These are phyloP conservation scores for Macroteleia sp. DNA, from an alignment of 2,888 invertebrate genomes.

Conservation along the genomic window DNA sequence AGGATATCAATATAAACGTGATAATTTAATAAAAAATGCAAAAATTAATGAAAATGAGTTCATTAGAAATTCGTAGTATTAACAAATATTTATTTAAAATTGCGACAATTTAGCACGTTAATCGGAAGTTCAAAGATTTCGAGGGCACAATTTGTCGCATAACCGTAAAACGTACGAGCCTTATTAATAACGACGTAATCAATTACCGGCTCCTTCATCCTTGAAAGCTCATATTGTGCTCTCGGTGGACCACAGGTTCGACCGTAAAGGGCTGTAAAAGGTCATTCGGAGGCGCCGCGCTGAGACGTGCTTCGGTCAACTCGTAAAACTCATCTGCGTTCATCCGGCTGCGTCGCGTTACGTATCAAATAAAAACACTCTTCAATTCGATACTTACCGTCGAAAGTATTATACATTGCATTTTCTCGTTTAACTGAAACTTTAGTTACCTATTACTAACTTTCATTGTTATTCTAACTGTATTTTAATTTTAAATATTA, in stretches of 20 bases:
- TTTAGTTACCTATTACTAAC: no score
- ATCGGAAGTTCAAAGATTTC: no score
- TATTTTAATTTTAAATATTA: no score
- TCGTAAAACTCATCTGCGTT: conserved; percentile 80
- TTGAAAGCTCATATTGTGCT: conserved; percentile 64
- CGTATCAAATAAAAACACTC: conserved; percentile 54
- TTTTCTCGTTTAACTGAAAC: conserved; percentile 10
- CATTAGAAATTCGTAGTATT: no score
- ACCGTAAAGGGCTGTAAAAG: conserved; percentile 71
- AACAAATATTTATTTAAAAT: no score
- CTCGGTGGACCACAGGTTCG: conserved; percentile 60
- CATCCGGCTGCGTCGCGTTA: conserved; percentile 67
- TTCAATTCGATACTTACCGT: conserved; percentile 40
- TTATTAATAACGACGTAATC: conserved; percentile 78
- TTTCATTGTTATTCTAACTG: no score
- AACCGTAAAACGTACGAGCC: conserved; percentile 68
- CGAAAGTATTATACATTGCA: conserved; percentile 23
- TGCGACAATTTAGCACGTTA: no score
- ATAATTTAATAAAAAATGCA: no score
- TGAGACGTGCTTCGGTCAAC: conserved; percentile 73
- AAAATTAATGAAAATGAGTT: no score
- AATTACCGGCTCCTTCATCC: conserved; percentile 72
- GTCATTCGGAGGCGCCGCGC: conserved; percentile 69
- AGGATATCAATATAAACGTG: no score
- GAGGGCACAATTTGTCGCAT: conserved; percentile 48